Percentiles rank a stretch among this genome's conserved stretches.
Conservation (phyloP, 2,888 invertebrate species). For the Sesia apiformis region DNA sequence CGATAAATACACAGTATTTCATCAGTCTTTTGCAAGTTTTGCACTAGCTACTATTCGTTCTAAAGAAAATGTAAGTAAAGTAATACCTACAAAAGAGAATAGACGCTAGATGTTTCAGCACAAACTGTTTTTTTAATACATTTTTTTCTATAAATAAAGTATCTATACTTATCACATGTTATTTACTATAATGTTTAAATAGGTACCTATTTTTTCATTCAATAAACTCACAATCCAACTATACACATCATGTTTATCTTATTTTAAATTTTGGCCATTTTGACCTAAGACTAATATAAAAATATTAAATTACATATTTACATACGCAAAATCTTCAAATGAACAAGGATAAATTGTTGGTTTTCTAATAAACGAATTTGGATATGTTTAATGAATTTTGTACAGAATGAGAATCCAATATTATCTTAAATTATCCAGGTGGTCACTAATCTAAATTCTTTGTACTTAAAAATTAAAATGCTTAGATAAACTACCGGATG, state of each 20-base stretch:
- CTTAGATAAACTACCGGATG: conserved; percentile 50
- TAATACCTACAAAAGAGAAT: neutral
- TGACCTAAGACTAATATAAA: conserved; percentile 32
- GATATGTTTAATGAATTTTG: conserved; percentile 53
- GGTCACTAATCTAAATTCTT: conserved; percentile 5
- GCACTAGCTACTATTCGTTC: neutral
- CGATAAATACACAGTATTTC: conserved; percentile 15
- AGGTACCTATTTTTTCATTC: conserved; percentile 3
- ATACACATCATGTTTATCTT: conserved; percentile 4
- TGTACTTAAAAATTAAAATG: conserved; percentile 23
- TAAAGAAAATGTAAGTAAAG: neutral
- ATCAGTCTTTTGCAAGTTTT: conserved; percentile 59
- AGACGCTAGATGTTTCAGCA: too few species aligned
- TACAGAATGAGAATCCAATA: conserved; percentile 38
- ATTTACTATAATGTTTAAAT: conserved; percentile 1
- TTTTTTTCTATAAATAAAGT: too few species aligned
- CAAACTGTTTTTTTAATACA: too few species aligned
- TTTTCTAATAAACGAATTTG: conserved; percentile 7
- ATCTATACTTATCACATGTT: too few species aligned
- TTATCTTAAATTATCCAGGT: conserved; percentile 9
- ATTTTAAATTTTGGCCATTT: conserved; percentile 33
- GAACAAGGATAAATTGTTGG: conserved; percentile 8
- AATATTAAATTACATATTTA: neutral
- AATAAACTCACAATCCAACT: neutral
- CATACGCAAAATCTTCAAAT: neutral